Evolutionary conservation across 2,797 vertebrate genomes (phyloP).

Genomic region (Scolopax bukidnonensis): DNA sequence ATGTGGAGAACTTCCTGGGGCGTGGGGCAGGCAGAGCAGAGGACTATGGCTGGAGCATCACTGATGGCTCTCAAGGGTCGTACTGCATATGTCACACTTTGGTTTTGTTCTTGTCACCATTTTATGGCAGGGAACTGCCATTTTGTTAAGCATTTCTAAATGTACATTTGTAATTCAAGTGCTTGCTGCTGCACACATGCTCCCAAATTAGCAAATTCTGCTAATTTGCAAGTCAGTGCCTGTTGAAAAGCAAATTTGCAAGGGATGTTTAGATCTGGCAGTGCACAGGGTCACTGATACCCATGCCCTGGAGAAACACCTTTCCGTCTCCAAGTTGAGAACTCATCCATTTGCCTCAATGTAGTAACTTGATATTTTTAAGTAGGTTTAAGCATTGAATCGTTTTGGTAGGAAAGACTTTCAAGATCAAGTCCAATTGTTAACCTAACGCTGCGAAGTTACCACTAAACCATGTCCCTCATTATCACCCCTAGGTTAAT

Average conservation of each 20-base stretch:
- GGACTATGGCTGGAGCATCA: background rate
- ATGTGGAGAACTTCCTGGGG: background rate
- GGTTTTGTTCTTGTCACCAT: background rate
- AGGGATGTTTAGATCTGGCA: background rate
- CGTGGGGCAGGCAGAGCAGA: background rate
- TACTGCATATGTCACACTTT: background rate
- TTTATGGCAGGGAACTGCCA: background rate
- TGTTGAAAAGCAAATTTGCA: background rate
- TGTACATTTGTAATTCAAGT: background rate
- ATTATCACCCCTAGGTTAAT: background rate
- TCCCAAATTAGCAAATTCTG: background rate
- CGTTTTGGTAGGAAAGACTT: background rate
- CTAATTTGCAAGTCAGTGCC: background rate
- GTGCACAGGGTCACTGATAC: rapidly evolving
- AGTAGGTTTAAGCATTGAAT: background rate
- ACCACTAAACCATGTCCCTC: background rate
- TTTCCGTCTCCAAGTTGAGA: background rate
- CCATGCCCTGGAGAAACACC: rapidly evolving
- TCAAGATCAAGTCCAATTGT: background rate
- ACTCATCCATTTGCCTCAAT: background rate
- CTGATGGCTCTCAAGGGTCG: background rate
- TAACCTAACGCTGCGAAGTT: background rate
- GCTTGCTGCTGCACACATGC: background rate
- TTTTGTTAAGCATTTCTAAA: background rate
- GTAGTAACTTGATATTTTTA: background rate